A percentile compares a stretch with the other conserved stretches of the same genome.
Conservation (phyloP, 2,113 vertebrate species). For the Sinocyclocheilus rhinocerous region DNA sequence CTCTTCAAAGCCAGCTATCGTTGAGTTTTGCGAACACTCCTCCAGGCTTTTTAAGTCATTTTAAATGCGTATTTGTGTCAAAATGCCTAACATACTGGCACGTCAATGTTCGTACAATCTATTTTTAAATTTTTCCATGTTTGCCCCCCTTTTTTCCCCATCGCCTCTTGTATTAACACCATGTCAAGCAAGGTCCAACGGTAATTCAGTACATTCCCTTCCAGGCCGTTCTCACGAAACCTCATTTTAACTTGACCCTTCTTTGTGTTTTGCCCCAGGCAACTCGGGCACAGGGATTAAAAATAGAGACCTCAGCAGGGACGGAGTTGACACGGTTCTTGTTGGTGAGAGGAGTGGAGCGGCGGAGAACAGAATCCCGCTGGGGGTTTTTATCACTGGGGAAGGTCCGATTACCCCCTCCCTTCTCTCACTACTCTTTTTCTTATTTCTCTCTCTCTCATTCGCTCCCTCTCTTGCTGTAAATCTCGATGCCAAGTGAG, state of each 20-base stretch:
- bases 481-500: constrained; percentile 53
- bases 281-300: constrained; percentile 37
- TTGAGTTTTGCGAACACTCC: not conserved
- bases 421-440: constrained; percentile 3
- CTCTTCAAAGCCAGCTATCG: not conserved
- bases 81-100: not conserved
- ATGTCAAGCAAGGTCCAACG: constrained; percentile 27
- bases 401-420: constrained; percentile 30
- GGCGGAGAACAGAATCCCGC: constrained; percentile 30
- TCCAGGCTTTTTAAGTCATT: not conserved
- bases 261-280: constrained; percentile 38
- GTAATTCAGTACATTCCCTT: constrained; percentile 10
- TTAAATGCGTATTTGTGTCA: not conserved
- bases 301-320: constrained; percentile 50
- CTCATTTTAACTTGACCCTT: constrained; percentile 50
- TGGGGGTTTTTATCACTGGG: constrained; percentile 39
- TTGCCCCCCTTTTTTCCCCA: not conserved
- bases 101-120: not conserved
- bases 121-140: not conserved
- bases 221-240: constrained; percentile 12
- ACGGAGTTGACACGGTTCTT: constrained; percentile 37
- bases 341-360: constrained; percentile 27
- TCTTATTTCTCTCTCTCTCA: not conserved
- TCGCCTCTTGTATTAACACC: not conserved
- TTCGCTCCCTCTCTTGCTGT: constrained; percentile 24